Percentiles rank a stretch among this genome's conserved stretches.
Conservation (phyloP, 2,797 vertebrate species). For the Micromesistius poutassou region DNA sequence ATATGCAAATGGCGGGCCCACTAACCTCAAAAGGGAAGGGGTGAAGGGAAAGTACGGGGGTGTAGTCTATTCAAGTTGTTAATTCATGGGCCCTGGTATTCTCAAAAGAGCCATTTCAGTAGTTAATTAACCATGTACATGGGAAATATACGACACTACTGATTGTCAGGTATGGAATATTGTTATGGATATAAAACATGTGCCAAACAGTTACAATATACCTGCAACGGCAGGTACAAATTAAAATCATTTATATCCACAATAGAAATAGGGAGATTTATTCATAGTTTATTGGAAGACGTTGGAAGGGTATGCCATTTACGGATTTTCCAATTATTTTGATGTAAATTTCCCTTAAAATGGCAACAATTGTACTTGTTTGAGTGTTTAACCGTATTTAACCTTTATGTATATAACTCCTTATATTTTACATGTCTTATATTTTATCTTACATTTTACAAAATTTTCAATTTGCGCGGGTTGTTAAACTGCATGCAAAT, state of each 20-base stretch:
- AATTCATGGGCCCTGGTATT: slow-evolving; percentile 1
- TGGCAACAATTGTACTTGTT: background rate
- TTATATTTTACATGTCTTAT: background rate
- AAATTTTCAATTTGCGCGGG: background rate
- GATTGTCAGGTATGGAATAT: background rate
- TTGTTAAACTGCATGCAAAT: background rate
- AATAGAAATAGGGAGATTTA: background rate
- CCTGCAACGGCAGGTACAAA: background rate
- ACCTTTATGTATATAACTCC: background rate
- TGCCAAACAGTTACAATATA: background rate
- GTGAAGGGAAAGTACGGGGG: background rate
- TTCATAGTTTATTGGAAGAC: background rate
- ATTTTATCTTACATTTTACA: background rate
- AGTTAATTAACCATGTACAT: background rate
- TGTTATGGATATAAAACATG: background rate
- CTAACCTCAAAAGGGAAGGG: background rate
- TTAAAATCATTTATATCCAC: background rate
- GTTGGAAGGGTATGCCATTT: background rate
- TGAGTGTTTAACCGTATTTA: too few species aligned
- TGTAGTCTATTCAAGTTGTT: background rate
- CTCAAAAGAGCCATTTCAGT: background rate
- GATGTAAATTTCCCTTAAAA: background rate
- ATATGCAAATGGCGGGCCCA: background rate
- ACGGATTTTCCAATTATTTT: background rate
- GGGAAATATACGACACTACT: background rate